Conservation (phyloP, 2,888 invertebrate genomes). For the Carterocephalus palaemon region DNA sequence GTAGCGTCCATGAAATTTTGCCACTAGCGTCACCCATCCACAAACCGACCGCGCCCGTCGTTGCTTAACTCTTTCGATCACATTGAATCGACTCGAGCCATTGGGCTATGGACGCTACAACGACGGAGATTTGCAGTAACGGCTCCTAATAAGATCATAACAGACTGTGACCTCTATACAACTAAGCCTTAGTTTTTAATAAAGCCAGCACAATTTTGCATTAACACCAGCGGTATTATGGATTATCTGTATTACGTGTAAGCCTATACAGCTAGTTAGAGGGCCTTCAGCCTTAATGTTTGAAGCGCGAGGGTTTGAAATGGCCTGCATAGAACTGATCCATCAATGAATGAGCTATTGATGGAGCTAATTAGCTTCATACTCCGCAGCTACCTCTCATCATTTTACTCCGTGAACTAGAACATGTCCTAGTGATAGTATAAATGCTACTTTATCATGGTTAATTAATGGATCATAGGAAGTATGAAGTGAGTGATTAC, state of each 20-base stretch:
- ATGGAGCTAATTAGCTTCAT: constrained; percentile 2
- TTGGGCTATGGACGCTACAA: no score
- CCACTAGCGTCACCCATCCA: no score
- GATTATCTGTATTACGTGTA: constrained; percentile 15
- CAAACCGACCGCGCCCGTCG: no score
- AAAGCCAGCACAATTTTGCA: constrained; percentile 11
- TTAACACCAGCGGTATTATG: constrained; percentile 6
- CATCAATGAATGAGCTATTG: not conserved
- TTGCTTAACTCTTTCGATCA: no score
- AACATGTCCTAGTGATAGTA: no score
- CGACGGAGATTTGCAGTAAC: not conserved
- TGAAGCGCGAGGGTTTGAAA: constrained; percentile 2
- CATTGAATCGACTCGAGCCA: no score
- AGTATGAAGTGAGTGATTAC: no score
- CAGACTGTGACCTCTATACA: constrained; percentile 6
- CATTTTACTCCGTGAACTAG: no score
- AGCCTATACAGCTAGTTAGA: constrained; percentile 2
- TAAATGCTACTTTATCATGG: no score
- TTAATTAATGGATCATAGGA: no score
- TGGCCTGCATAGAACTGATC: constrained; percentile 1
- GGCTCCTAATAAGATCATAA: constrained; percentile 9
- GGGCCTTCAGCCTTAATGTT: constrained; percentile 6
- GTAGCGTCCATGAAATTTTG: no score
- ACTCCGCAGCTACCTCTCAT: no score
- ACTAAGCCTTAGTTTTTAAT: constrained; percentile 13